Base-by-base conservation (phyloP, 1,140 invertebrate genomes). In the Gonioctena quinquepunctata region DNA sequence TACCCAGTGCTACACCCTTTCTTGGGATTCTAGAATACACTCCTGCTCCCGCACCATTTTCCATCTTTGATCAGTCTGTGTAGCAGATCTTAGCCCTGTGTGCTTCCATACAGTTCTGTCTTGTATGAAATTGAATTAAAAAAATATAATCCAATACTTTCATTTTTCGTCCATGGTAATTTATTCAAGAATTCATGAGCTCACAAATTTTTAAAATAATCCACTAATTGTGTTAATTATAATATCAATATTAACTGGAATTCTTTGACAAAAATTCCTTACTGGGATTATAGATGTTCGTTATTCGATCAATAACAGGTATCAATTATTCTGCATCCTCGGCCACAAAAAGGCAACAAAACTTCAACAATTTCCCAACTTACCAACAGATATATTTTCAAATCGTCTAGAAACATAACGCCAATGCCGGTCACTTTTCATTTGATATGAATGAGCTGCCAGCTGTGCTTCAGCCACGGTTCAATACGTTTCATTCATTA, bases 391-490 rank as follows among this genome's bases (percentile, higher is more conserved):
- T 42, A 11, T 42, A 11, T 42, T 42, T 42, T 11, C 11, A 42
- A 42, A 42, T 42, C 33, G 33, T n/a, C 33, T 42, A 42, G 33
- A 42, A 42, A 42, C 33, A 42, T 42, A 11, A 42, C 33, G 33
- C 33, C 33, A n/a, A 2, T 2, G 33, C 33, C 7, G 52, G 22
- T 13, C 8, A n/a, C 8, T 42, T 56, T 56, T 56, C 22, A 56
- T 56, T 50, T 49, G 49, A 68, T 61, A 60, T 68, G 60, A 68
- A 61, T 48, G 48, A 61, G 57, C 57, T 68, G 42, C 54, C 1
- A 57, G 54, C 54, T 57, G 54, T 50, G 42, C 63, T 13, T 4
- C 23, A 27, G 52, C 8, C 63, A 25, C 22, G 63, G 63, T 54
- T 42, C 52, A 23, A 16, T 68, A 42, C 33, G 33, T 42, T 54